Evolutionary conservation across 2,797 vertebrate genomes (phyloP), one percentile per base, ranked within the genome.

Genomic region (Salarias fasciatus): DNA sequence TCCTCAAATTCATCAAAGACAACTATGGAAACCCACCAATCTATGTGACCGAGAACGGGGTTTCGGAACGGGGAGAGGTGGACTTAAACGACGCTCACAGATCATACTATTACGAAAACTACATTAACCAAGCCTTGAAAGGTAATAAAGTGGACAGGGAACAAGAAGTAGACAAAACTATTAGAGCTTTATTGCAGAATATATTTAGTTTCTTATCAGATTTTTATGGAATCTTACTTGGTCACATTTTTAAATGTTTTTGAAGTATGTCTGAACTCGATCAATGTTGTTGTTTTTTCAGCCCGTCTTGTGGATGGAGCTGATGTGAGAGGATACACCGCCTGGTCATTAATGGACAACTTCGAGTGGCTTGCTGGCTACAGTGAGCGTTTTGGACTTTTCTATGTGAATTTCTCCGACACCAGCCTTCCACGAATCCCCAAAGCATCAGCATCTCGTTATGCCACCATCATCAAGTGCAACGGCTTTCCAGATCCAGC

Each of bases 101-200:
- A 58, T 90, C 53, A 1, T 85, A 95, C 71, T 96, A 93, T 76
- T 88, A 93, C 65, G 86, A 83, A 15, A 88, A 72, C 44, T 96
- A 97, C 71, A 82, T 96, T 51, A 94, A 96, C 0, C 94, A 96
- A 72, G 94, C 92, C 0, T 89, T 97, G 35, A 96, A 97, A 94
- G 95, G 95, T 96, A 83, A 5, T 8, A 38, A 6, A 61, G 2
- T 8, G 9, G 13, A 43, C 41, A 12, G 18, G 18, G 24, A 24
- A 24, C 18, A 3, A 24, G 18, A 3, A 24, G 18, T 24, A 24
- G 18, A 24, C 18, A 24, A 18, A 24, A 24, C 18, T 24, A 24
- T 2, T 24, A 24, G 18, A 24, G 18, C 18, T 24, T 24, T 24
- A 24, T 24, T 24, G 18, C 24, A 18, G 24, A 24, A 24, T 24